phyloP scores from a whole-genome alignment of 2,113 vertebrate genomes.

The Elephas maximus region DNA sequence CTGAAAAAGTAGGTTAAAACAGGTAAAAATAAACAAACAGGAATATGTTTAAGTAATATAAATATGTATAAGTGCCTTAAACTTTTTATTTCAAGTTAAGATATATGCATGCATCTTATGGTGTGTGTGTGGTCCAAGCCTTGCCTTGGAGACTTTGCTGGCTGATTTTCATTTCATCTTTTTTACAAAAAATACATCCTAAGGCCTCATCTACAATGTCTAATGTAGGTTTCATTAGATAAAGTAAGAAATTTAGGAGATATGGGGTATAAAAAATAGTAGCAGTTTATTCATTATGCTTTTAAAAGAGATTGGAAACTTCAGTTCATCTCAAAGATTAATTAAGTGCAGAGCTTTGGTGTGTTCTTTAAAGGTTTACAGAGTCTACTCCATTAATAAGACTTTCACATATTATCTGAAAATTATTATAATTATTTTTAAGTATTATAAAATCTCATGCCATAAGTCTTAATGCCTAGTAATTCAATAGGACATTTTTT shows the following conservation, averaged over 20 bases:
- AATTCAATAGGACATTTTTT: not conserved
- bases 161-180: not conserved
- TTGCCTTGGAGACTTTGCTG: not conserved
- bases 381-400: not conserved
- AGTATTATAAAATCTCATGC: not conserved
- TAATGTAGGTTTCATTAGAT: not conserved
- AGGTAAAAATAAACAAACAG: not conserved
- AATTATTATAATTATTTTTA: not conserved
- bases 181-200: not conserved
- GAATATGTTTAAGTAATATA: not conserved
- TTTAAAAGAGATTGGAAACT: not conserved
- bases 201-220: not conserved
- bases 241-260: not conserved
- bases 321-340: not conserved
- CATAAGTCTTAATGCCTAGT: not conserved
- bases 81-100: not conserved
- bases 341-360: not conserved
- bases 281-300: not conserved
- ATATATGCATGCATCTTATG: fast-evolving
- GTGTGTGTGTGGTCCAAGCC: not conserved
- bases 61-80: not conserved
- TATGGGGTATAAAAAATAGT: not conserved
- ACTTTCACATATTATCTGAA: not conserved
- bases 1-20: not conserved
- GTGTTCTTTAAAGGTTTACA: not conserved